A percentile compares a stretch with the other conserved stretches of the same genome.
phyloP scores from a whole-genome alignment of 2,797 vertebrate species.

The Parauchenoglanis ngamensis region DNA sequence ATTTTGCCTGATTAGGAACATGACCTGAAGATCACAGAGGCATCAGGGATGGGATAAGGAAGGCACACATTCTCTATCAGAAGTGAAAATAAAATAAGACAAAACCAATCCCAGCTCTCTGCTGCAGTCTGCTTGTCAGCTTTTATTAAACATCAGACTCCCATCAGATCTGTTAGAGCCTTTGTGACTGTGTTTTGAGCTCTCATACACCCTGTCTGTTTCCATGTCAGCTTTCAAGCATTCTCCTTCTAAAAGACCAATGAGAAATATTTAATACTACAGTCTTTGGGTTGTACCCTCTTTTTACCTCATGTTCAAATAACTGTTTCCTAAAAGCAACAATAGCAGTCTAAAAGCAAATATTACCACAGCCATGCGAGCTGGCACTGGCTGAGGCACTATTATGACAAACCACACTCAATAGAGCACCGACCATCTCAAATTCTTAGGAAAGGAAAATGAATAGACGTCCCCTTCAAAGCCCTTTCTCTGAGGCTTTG shows the following conservation, averaged over 20 bases:
- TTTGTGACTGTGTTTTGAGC: not conserved
- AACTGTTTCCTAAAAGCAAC: constrained; percentile 10
- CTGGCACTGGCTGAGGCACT: not conserved
- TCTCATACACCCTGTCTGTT: not conserved
- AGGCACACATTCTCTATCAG: not conserved
- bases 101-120: not conserved
- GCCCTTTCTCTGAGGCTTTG: constrained; percentile 20
- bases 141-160: not conserved
- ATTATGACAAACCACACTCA: constrained; percentile 22
- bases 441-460: constrained; percentile 3
- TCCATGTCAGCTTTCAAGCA: not conserved
- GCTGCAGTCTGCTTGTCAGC: not conserved
- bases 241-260: not conserved
- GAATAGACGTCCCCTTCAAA: constrained; percentile 17
- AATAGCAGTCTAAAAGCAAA: constrained; percentile 20
- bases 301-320: not conserved
- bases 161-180: not conserved
- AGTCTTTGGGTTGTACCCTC: not conserved
- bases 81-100: not conserved
- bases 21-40: not conserved
- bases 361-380: constrained; percentile 10
- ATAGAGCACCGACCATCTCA: not conserved
- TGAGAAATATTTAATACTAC: not conserved
- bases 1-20: not conserved
- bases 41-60: not conserved